These are phyloP conservation scores for Salvelinus alpinus DNA, from an alignment of 2,113 vertebrate species.

Conservation along the genomic window DNA sequence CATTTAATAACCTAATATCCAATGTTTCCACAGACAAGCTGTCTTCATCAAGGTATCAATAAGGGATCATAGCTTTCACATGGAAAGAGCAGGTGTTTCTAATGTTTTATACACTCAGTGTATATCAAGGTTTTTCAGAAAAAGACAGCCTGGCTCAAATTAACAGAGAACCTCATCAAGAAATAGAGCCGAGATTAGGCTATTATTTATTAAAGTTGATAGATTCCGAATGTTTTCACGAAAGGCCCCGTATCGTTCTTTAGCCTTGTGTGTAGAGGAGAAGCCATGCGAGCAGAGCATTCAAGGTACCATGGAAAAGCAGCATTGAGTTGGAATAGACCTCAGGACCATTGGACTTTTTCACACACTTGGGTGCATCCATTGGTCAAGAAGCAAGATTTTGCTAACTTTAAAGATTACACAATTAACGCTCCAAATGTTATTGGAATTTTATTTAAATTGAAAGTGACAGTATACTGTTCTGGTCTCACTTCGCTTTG, in stretches of 20 bases:
- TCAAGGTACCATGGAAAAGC: not conserved
- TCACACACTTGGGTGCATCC: not conserved
- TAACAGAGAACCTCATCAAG: not conserved
- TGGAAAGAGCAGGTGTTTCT: too few species aligned
- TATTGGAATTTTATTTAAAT: not conserved
- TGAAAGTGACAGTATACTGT: not conserved
- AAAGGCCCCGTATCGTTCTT: constrained; percentile 35
- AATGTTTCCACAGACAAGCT: too few species aligned
- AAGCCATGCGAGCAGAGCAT: not conserved
- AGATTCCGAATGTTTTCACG: constrained; percentile 31
- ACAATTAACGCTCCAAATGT: not conserved
- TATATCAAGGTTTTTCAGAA: constrained; percentile 35
- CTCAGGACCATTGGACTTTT: not conserved
- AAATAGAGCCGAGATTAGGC: constrained; percentile 24
- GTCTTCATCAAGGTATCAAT: too few species aligned
- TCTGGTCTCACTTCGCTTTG: not conserved
- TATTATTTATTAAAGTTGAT: constrained; percentile 56
- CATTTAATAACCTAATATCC: too few species aligned
- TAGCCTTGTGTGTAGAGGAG: constrained; percentile 10
- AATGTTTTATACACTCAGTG: constrained; percentile 4
- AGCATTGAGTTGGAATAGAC: not conserved
- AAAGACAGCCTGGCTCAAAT: constrained; percentile 21
- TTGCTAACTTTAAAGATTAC: not conserved
- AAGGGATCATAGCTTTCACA: too few species aligned
- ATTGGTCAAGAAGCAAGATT: not conserved